A percentile compares a stretch with the other conserved stretches of the same genome.
Conservation (phyloP, 2,888 invertebrate genomes). For the Xylota sylvarum region DNA sequence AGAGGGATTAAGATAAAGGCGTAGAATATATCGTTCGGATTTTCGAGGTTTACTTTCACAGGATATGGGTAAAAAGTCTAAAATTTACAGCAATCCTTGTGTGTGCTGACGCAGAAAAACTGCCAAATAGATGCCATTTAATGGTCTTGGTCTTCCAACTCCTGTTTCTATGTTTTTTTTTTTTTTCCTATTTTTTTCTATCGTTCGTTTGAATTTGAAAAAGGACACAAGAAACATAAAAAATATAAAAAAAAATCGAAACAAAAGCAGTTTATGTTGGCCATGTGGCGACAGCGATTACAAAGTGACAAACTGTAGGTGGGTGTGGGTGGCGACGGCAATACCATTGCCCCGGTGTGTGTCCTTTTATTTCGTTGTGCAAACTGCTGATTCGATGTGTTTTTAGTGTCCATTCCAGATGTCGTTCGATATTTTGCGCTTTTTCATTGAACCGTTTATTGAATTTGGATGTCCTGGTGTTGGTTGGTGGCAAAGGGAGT, state of each 20-base stretch:
- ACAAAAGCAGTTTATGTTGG: conserved; percentile 37
- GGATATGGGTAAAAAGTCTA: neutral
- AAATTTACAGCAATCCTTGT: conserved; percentile 30
- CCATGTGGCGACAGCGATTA: conserved; percentile 56
- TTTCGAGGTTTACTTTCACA: conserved; percentile 8
- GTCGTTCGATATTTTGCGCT: conserved; percentile 49
- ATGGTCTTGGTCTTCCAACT: neutral
- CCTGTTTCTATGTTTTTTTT: neutral
- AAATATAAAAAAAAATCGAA: conserved; percentile 15
- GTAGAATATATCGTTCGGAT: conserved; percentile 32
- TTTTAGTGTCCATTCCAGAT: conserved; percentile 65
- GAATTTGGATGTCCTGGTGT: conserved; percentile 29
- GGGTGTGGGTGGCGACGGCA: neutral
- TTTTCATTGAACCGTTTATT: conserved; percentile 54
- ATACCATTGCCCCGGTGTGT: neutral
- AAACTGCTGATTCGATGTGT: conserved; percentile 54
- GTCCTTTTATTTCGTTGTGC: conserved; percentile 35
- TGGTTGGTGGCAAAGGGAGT: too few species aligned
- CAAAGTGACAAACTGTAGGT: conserved; percentile 52
- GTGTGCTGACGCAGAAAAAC: conserved; percentile 20
- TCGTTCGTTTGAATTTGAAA: conserved; percentile 9
- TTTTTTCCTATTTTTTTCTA: neutral
- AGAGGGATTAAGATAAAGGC: conserved; percentile 36
- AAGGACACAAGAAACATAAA: too few species aligned
- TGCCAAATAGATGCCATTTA: conserved; percentile 13